These are phyloP conservation scores for Lutraria lutraria DNA, from an alignment of 2,888 invertebrate species.

Conservation along the genomic window DNA sequence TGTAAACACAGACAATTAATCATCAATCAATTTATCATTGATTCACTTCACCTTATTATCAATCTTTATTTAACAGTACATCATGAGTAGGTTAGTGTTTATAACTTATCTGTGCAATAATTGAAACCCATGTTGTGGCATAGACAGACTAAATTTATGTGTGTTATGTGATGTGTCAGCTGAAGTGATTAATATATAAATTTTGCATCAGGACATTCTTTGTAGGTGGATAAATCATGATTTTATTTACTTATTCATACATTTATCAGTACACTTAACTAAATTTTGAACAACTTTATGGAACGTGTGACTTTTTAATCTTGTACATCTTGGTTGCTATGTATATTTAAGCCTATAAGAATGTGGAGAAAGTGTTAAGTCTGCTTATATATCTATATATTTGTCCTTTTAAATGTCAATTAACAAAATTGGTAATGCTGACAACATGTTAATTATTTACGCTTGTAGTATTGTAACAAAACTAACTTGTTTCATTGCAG, in stretches of 20 bases:
- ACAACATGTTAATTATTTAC: background rate
- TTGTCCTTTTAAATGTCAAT: background rate
- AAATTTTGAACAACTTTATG: background rate
- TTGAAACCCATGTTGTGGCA: constrained; percentile 12
- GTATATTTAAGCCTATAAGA: background rate
- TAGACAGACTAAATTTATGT: background rate
- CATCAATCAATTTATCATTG: background rate
- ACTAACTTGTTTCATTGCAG: background rate
- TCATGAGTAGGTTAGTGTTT: background rate
- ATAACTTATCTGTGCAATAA: background rate
- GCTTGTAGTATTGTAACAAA: background rate
- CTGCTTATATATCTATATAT: background rate
- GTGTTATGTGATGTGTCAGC: background rate
- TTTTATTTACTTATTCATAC: background rate
- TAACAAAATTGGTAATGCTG: background rate
- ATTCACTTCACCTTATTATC: background rate
- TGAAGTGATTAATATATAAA: background rate
- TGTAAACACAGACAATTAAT: background rate
- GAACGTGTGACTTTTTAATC: background rate
- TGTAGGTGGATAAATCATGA: background rate
- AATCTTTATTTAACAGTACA: background rate
- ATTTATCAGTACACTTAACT: background rate
- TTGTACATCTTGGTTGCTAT: background rate
- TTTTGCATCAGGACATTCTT: background rate
- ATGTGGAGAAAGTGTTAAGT: background rate